Percentiles rank a stretch among this genome's conserved stretches.
Evolutionary conservation across 2,113 vertebrate genomes (phyloP).

Genomic region (Psilopogon haemacephalus): DNA sequence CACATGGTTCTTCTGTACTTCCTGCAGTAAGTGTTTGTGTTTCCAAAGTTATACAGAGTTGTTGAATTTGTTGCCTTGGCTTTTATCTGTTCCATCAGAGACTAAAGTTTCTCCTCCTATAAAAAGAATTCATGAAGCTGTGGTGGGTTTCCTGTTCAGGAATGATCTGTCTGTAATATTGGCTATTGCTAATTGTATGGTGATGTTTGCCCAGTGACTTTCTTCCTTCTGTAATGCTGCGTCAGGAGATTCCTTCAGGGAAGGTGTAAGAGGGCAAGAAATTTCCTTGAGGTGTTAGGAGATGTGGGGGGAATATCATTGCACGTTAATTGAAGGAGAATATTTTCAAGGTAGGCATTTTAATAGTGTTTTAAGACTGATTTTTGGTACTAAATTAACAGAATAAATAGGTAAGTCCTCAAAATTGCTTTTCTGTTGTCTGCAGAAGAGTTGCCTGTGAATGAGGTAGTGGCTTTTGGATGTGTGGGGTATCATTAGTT

Average conservation of each 20-base stretch:
- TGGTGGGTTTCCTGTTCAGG: neutral
- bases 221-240: neutral
- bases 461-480: neutral
- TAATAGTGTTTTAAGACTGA: neutral
- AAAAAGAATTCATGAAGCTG: neutral
- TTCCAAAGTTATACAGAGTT: neutral
- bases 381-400: neutral
- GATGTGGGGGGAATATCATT: too few relatives aligned
- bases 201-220: neutral
- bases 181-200: neutral
- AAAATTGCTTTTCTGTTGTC: neutral
- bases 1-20: slow-evolving; percentile 1
- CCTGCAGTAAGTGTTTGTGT: neutral
- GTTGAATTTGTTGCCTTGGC: neutral
- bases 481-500: neutral
- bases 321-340: neutral
- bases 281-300: too few relatives aligned
- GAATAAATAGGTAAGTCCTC: neutral
- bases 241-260: too few relatives aligned
- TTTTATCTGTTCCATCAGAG: neutral
- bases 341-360: neutral
- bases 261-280: too few relatives aligned
- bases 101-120: neutral
- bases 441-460: neutral
- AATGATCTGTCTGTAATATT: neutral